Base-by-base conservation (phyloP, 2,888 invertebrate species). In the Helicoverpa assulta region DNA sequence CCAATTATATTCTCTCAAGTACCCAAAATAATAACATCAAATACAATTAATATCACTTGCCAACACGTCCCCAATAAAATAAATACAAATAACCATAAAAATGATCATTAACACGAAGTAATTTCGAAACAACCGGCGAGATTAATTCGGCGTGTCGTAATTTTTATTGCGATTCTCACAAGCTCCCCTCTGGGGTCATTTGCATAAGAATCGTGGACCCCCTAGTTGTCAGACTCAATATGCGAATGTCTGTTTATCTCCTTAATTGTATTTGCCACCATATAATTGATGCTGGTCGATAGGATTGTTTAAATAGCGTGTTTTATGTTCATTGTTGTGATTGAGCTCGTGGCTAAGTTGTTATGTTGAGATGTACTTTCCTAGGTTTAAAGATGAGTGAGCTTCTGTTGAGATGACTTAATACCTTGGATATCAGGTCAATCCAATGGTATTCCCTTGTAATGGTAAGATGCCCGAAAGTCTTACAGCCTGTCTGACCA, bases 241-340 rank as follows among this genome's bases (percentile, higher is more conserved):
- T 90, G 90, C 87, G 86, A 89, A 92, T 91, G 76, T 80, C 85
- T 89, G 93, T 93, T 93, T 92, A 93, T 93, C 92, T 91, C 93
- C 88, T 90, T 89, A 92, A 93, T 93, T 93, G 90, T 90, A 86
- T 93, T 92, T 89, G 91, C 88, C 89, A 89, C 87, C 85, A 84
- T 81, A 79, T 84, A 82, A 83, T 83, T 81, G 83, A 82, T 71
- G 78, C 75, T 74, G 80, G 70, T 73, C 78, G 76, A 82, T 84
- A 73, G 69, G 54, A 58, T 65, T 73, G 73, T 82, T 76, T 84
- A 70, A 79, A 62, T 73, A 47, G 53, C 56, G 61, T 58, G 52
- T 55, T 76, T 70, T 73, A 72, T 79, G 59, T 70, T n/a, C n/a
- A 72, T 69, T 70, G 53, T 37, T 60, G 59, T 68, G 81, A 70